These are phyloP conservation scores for Spinibarbus caldwelli DNA, from an alignment of 2,797 vertebrate genomes.

Conservation along the genomic window DNA sequence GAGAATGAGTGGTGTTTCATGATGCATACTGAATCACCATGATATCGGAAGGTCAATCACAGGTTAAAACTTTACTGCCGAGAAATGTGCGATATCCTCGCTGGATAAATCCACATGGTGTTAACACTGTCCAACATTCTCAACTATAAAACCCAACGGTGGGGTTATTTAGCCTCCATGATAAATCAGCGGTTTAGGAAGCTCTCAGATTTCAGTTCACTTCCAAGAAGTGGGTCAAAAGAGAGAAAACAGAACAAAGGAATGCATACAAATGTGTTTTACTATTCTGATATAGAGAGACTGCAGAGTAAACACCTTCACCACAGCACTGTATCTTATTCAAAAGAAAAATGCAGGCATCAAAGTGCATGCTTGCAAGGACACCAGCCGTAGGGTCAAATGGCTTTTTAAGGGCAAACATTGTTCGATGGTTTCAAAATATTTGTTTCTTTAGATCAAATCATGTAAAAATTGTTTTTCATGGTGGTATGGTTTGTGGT, in stretches of 20 bases:
- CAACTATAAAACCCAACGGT: neutral
- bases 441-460: no score
- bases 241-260: neutral
- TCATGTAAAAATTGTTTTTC: no score
- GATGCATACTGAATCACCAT: slow-evolving; percentile 41
- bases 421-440: no score
- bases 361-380: neutral
- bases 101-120: slow-evolving; percentile 28
- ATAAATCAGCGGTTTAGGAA: slow-evolving; percentile 21
- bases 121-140: neutral
- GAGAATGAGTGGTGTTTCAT: slow-evolving; percentile 33
- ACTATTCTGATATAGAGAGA: neutral
- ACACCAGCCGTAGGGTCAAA: neutral
- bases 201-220: slow-evolving; percentile 6
- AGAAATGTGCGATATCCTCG: slow-evolving; percentile 23
- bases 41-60: slow-evolving; percentile 38
- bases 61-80: slow-evolving; percentile 41
- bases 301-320: neutral
- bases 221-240: slow-evolving; percentile 12
- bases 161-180: neutral
- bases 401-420: neutral
- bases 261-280: slow-evolving; percentile 7
- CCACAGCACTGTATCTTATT: neutral
- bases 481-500: no score
- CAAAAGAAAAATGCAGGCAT: neutral